Conservation (phyloP, 1,140 invertebrate genomes). For the Stegodyphus dumicola region DNA sequence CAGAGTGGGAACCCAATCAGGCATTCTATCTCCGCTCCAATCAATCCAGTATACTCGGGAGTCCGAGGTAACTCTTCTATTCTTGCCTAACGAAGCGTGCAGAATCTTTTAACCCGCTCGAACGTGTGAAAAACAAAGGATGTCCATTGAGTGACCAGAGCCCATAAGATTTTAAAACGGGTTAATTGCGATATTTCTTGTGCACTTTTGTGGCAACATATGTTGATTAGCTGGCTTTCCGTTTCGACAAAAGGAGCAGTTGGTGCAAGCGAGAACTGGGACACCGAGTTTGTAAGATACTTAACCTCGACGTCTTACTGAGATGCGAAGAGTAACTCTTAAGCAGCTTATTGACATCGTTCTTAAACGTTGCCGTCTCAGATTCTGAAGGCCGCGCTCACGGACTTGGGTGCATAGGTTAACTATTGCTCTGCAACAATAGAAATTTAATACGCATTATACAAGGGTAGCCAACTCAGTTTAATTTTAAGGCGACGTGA, state of each 20-base stretch:
- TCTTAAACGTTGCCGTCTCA: too few relatives aligned
- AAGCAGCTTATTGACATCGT: constrained; percentile 2
- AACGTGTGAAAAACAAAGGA: constrained; percentile 39
- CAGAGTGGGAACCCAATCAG: too few relatives aligned
- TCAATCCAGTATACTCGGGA: neutral
- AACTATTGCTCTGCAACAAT: too few relatives aligned
- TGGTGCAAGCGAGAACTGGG: constrained; percentile 14
- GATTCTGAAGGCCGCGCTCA: too few relatives aligned
- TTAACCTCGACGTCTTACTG: constrained; percentile 1
- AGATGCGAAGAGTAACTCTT: neutral
- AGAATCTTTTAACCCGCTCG: constrained; percentile 6
- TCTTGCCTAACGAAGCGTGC: constrained; percentile 42
- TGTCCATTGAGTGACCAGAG: constrained; percentile 29
- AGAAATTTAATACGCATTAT: too few relatives aligned
- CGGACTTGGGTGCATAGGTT: too few relatives aligned
- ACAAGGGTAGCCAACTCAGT: too few relatives aligned
- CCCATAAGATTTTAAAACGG: constrained; percentile 13
- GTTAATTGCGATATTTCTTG: constrained; percentile 28
- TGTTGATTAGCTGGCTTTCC: constrained; percentile 14
- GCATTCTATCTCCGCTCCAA: too few relatives aligned
- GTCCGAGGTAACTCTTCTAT: constrained; percentile 7
- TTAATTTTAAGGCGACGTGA: too few relatives aligned
- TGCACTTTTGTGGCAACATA: neutral
- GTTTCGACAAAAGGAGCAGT: constrained; percentile 29
- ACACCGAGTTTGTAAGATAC: constrained; percentile 1